Evolutionary conservation across 2,888 invertebrate genomes (phyloP), one percentile per base, ranked within the genome.

Genomic region (Hemithea aestivaria): DNA sequence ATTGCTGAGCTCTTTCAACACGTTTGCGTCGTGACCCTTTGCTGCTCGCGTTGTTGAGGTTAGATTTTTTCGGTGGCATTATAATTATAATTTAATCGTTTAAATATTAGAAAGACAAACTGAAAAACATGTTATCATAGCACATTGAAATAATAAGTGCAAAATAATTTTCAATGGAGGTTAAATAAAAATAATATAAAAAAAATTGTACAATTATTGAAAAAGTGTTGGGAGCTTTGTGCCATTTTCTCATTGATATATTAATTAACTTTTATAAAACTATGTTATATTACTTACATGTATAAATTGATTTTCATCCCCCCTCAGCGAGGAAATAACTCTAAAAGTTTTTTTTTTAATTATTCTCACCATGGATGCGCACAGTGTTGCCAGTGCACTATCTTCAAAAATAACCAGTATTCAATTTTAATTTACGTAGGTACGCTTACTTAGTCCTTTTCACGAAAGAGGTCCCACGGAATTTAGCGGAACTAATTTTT

Each of bases 1-100:
- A 52, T 11, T 52, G 47, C 1, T 47, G 51, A 48, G 58, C 53
- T 58, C 56, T 48, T 48, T 48, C 31, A 47, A 45, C 43, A 53
- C 54, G 54, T 51, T 53, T 48, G 53, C 48, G 52, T 56, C 49
- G 51, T 51, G 51, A 10, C 36, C 25, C 45, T 56, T 16, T 51
- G 53, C 28, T 55, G 22, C 52, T 27, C 43, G 43, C 49, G 43
- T 55, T 55, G 48, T 53, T 50, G 51, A 58, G 55, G 46, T 56
- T 51, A 55, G 53, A 53, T 38, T 53, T 58, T 53, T 53, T 58
- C 49, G 30, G 55, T 48, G 55, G 49, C 53, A 54, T 56, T 53
- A 37, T 40, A 36, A 26, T 39, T 41, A 28, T 39, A 41, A 46
- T 31, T 34, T 40, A 37, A 40, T 26, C 32, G 34, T 35, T 38